phyloP scores from a whole-genome alignment of 2,888 invertebrate species.

The Galerucella nymphaeae region DNA sequence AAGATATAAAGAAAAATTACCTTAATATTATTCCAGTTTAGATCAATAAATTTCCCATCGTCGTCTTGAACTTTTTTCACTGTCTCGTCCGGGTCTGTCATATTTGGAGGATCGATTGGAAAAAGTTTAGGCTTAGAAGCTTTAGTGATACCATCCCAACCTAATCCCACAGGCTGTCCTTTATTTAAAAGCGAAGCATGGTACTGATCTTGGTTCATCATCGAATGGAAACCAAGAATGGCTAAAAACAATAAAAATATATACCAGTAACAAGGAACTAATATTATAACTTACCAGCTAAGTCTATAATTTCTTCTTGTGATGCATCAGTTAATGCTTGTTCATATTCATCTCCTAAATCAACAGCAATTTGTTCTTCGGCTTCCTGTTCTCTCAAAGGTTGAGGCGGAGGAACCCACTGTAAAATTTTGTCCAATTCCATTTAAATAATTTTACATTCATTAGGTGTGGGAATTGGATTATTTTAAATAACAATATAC shows the following conservation, averaged over 20 bases:
- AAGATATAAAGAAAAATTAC: slow-evolving; percentile 67
- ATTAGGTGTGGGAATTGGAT: neutral
- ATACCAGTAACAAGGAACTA: too few relatives aligned
- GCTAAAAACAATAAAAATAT: slow-evolving; percentile 68
- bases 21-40: slow-evolving; percentile 99
- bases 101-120: slow-evolving; percentile 96
- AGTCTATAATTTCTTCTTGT: slow-evolving; percentile 97
- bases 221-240: slow-evolving; percentile 98
- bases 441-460: too few relatives aligned
- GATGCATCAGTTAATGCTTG: slow-evolving; percentile 87
- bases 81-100: slow-evolving; percentile 94
- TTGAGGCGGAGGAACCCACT: slow-evolving; percentile 86
- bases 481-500: neutral
- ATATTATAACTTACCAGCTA: slow-evolving; percentile 76
- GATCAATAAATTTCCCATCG: slow-evolving; percentile 85
- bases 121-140: slow-evolving; percentile 90
- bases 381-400: slow-evolving; percentile 80
- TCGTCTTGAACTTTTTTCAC: slow-evolving; percentile 91
- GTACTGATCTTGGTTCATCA: slow-evolving; percentile 99
- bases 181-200: slow-evolving; percentile 95
- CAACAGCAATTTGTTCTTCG: slow-evolving; percentile 92
- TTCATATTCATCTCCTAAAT: slow-evolving; percentile 94
- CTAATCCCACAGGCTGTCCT: slow-evolving; percentile 88
- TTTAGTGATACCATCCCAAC: slow-evolving; percentile 96
- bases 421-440: slow-evolving; percentile 9